Evolutionary conservation across 2,113 vertebrate genomes (phyloP).

Genomic region (Zosterops hypoxanthus): DNA sequence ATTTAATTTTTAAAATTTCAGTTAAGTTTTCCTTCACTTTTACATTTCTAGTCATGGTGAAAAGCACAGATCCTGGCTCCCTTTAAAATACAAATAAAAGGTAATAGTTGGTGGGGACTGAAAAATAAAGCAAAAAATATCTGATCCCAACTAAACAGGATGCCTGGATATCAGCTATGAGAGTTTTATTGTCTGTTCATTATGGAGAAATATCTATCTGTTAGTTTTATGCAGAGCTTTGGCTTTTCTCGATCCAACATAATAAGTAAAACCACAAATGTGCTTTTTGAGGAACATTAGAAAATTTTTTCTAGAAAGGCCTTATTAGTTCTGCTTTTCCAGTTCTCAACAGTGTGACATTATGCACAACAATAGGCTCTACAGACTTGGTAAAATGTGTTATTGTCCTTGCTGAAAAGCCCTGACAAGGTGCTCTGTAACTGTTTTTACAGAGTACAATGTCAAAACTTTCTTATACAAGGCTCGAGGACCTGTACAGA

Average conservation of each 20-base stretch:
- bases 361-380: slow-evolving; percentile 46
- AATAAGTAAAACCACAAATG: neutral
- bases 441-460: neutral
- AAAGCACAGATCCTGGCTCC: neutral
- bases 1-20: neutral
- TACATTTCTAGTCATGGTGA: neutral
- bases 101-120: neutral
- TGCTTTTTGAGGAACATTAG: slow-evolving; percentile 15
- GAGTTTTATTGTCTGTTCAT: neutral
- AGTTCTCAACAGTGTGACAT: slow-evolving; percentile 15
- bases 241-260: neutral
- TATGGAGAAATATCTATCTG: neutral
- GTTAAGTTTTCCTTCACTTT: neutral
- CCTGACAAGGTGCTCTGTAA: neutral
- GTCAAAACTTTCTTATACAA: neutral
- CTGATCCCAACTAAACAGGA: neutral
- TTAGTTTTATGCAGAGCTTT: neutral
- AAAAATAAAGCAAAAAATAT: neutral
- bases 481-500: neutral
- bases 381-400: slow-evolving; percentile 26
- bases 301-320: neutral
- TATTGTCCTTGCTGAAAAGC: slow-evolving; percentile 16
- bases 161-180: neutral
- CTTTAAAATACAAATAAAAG: neutral
- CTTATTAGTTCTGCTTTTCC: slow-evolving; percentile 62